Evolutionary conservation across 1,140 invertebrate species (phyloP).

Genomic region (Drosophila nigrodunni): DNA sequence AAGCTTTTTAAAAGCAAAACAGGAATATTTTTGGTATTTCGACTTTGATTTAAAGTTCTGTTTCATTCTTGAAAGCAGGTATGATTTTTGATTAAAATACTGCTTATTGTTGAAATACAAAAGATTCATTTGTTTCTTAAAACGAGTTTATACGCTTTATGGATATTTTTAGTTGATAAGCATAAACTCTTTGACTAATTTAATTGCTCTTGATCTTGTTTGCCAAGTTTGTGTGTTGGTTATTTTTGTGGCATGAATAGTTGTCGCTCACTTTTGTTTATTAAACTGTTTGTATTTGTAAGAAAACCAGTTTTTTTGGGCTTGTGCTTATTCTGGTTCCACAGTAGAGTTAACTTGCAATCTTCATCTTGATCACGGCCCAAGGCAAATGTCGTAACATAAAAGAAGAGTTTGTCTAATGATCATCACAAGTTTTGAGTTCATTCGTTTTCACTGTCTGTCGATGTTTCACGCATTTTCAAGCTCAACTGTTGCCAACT

Average conservation of each 20-base stretch:
- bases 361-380: constrained; percentile 18
- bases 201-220: constrained; percentile 37
- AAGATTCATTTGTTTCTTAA: not conserved
- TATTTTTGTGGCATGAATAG: not conserved
- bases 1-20: not conserved
- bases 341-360: constrained; percentile 8
- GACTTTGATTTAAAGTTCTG: not conserved
- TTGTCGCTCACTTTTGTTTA: constrained; percentile 40
- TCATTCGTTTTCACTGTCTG: constrained; percentile 27
- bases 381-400: constrained; percentile 43
- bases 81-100: not conserved
- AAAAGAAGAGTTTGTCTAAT: constrained; percentile 55
- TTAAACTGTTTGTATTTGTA: constrained; percentile 16
- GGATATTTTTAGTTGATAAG: not conserved
- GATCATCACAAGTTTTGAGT: constrained; percentile 58
- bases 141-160: constrained; percentile 13
- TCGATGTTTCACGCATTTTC: constrained; percentile 68
- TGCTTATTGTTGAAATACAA: not conserved
- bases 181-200: not conserved
- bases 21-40: too few species aligned
- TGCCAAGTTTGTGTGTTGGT: constrained; percentile 10
- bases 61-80: too few species aligned
- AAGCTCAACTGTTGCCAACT: constrained; percentile 71
- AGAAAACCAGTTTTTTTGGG: constrained; percentile 37
- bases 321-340: constrained; percentile 17